These are phyloP conservation scores for Lerista edwardsae DNA, from an alignment of 2,797 vertebrate genomes.

Conservation along the genomic window DNA sequence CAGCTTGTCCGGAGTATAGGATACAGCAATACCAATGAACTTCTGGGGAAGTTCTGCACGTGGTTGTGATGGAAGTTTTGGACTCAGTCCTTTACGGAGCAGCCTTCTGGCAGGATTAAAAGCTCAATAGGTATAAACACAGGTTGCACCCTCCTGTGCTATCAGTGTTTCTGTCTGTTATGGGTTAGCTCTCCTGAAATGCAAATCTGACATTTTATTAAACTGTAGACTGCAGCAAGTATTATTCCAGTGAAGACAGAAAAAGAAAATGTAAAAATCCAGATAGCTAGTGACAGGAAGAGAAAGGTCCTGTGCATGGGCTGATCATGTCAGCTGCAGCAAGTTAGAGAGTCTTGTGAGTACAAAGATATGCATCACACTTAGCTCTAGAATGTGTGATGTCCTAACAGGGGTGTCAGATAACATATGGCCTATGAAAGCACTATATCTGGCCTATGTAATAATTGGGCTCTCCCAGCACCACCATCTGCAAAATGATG, in stretches of 20 bases:
- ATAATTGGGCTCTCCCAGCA: too few species aligned
- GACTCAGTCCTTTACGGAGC: not conserved
- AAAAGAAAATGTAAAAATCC: not conserved
- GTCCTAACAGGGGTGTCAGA: not conserved
- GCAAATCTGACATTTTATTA: not conserved
- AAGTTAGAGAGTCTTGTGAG: not conserved
- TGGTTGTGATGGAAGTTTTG: not conserved
- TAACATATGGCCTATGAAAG: too few species aligned
- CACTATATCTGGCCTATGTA: too few species aligned
- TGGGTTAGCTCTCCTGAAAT: not conserved
- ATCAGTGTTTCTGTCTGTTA: not conserved
- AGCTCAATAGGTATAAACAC: not conserved
- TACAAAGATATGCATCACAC: not conserved
- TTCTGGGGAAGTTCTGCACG: not conserved
- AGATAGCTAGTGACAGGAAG: not conserved
- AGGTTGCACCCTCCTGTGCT: not conserved
- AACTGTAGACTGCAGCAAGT: slow-evolving; percentile 26
- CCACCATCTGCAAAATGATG: too few species aligned
- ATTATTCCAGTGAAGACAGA: not conserved
- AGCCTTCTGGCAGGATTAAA: not conserved
- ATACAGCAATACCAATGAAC: not conserved
- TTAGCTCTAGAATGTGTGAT: slow-evolving; percentile 5
- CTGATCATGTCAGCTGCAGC: not conserved
- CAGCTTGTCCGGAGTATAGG: not conserved
- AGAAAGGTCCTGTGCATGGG: not conserved